Evolutionary conservation across 2,113 vertebrate genomes (phyloP).

Genomic region (Syngnathus typhle): DNA sequence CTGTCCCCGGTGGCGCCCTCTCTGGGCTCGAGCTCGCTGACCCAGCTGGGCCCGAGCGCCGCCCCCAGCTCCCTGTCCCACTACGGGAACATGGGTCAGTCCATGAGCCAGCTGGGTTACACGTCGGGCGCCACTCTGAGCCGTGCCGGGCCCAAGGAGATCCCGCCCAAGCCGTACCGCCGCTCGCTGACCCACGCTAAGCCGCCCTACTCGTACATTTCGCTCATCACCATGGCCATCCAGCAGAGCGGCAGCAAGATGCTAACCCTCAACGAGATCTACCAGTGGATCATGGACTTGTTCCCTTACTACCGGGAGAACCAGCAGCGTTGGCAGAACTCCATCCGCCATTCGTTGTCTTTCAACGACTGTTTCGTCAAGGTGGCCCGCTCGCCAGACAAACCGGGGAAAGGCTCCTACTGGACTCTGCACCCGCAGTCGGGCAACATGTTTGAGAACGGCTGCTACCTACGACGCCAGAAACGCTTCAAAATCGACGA

Average conservation of each 20-base stretch:
- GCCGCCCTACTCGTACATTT: conserved; percentile 88
- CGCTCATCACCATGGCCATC: conserved; percentile 91
- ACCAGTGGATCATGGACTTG: conserved; percentile 95
- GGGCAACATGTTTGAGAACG: conserved; percentile 90
- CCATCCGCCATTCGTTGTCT: conserved; percentile 87
- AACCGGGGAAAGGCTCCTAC: conserved; percentile 87
- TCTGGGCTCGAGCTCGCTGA: conserved; percentile 68
- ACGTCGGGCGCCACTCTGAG: conserved; percentile 62
- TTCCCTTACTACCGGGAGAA: conserved; percentile 89
- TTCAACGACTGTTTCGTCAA: conserved; percentile 93
- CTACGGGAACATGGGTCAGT: conserved; percentile 75
- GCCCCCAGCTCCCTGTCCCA: conserved; percentile 70
- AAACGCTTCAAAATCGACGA: conserved; percentile 90
- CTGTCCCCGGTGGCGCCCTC: conserved; percentile 70
- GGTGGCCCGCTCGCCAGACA: conserved; percentile 84
- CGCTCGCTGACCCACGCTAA: conserved; percentile 86
- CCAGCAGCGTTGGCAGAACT: conserved; percentile 92
- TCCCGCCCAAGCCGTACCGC: conserved; percentile 77
- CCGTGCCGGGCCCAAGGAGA: conserved; percentile 75
- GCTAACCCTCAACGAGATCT: conserved; percentile 89
- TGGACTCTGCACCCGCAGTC: conserved; percentile 89
- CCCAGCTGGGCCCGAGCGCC: conserved; percentile 68
- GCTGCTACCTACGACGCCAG: conserved; percentile 86
- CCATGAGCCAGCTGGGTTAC: conserved; percentile 74
- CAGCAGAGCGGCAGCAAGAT: conserved; percentile 88